A percentile compares a stretch with the other conserved stretches of the same genome.
Conservation (phyloP, 2,888 invertebrate species). For the Nymphalis urticae region DNA sequence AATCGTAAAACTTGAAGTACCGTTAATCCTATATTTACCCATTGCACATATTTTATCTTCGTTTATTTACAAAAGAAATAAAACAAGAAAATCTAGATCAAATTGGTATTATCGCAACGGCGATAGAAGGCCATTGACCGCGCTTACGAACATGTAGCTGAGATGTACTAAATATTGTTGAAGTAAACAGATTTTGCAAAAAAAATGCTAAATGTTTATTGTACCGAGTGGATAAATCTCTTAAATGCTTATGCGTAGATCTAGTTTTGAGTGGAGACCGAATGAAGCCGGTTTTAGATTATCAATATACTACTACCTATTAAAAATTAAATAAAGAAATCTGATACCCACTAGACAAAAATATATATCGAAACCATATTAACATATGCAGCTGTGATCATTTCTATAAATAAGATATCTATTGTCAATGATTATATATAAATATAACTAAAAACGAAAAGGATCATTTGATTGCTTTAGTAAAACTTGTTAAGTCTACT, state of each 20-base stretch:
- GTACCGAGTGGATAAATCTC: slow-evolving; percentile 19
- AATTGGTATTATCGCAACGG: slow-evolving; percentile 53
- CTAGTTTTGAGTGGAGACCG: not conserved
- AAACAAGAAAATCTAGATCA: slow-evolving; percentile 47
- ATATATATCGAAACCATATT: not conserved
- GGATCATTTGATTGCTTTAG: too few species aligned
- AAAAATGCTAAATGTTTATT: slow-evolving; percentile 26
- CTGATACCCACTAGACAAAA: not conserved
- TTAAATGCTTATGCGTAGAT: slow-evolving; percentile 12
- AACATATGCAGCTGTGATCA: not conserved
- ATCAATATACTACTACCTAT: not conserved
- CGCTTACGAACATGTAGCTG: slow-evolving; percentile 10
- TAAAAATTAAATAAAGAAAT: slow-evolving; percentile 11
- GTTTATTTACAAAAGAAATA: slow-evolving; percentile 56
- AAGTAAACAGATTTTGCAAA: slow-evolving; percentile 20
- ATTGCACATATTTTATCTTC: slow-evolving; percentile 38
- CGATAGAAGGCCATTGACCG: slow-evolving; percentile 52
- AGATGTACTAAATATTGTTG: slow-evolving; percentile 22
- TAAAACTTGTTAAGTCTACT: too few species aligned
- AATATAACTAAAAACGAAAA: not conserved
- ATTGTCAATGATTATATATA: not conserved
- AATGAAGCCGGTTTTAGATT: slow-evolving; percentile 10
- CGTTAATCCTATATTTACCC: slow-evolving; percentile 1
- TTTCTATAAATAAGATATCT: not conserved
- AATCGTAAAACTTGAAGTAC: not conserved